Base-by-base conservation (phyloP, 1,140 invertebrate species). In the Cyclargus thomasi region DNA sequence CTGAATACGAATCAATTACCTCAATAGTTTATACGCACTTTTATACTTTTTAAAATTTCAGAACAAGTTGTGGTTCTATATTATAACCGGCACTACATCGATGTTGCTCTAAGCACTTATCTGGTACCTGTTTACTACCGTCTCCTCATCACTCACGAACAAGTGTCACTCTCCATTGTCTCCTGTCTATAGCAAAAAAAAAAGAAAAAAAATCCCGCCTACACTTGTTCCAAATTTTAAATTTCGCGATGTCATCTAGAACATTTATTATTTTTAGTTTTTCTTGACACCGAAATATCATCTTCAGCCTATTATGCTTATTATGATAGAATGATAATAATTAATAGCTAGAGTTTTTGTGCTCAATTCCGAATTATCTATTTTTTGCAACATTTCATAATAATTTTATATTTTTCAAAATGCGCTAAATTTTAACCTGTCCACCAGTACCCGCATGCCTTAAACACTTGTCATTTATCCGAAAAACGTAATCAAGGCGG, bases 61-160 rank as follows among this genome's bases (percentile, higher is more conserved):
- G 3, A 47, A 47, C 39, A 47, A 47, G 39, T 29, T 29, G 29
- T 16, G 11, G 3, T 14, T 47, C 39, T 47, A 47, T 14, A 0
- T n/a, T n/a, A n/a, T n/a, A n/a, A n/a, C 11, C 14, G 14, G 21
- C 20, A 20, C 18, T 21, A 59, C 55, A 59, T 59, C 55, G 55
- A 20, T 59, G 55, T 7, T 21, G 18, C 20, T 8, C 69, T 71
- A 16, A 47, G 78, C 83, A 85, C 83, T 86, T 88, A 82, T 69
- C 73, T 73, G 72, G 77, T 82, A 86, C 83, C 83, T 85, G 81
- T 78, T 80, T 73, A 72, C 70, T 67, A 81, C 82, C 85, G 78
- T 84, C 74, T 79, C 68, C 80, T 74, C 73, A 80, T 79, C 80
- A 80, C 70, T 70, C 67, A 74, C 73, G 74, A 82, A 80, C 82